Evolutionary conservation across 2,888 invertebrate genomes (phyloP), one percentile per base, ranked within the genome.

Genomic region (Diloba caeruleocephala): DNA sequence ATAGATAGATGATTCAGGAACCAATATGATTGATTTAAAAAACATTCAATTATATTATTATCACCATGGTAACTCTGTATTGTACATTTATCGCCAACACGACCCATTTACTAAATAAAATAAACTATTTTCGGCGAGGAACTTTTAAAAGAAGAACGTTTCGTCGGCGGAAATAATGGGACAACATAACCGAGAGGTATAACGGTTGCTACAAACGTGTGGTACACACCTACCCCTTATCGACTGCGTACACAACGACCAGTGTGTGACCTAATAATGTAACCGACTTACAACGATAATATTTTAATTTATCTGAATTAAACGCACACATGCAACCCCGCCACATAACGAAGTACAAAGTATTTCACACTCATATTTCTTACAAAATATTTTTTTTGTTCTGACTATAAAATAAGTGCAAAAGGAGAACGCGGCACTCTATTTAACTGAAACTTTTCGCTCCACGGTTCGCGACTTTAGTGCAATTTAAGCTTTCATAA

Each of bases 401-500:
- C 44, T 29, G 43, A 49, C 52, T 61, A 54, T 55, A 53, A 60
- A 64, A 69, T 53, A 61, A 59, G 49, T 54, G 57, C 46, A 77
- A 73, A 77, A 70, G 60, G 66, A 73, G 73, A 72, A 72, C 64
- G 62, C 52, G 58, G 72, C 65, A 68, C 74, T 74, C 64, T 65
- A 65, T 76, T 76, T 71, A 76, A 78, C 73, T 76, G 67, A 76
- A 83, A 87, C 79, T 86, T 86, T 85, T 78, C 75, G 68, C 83
- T 86, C 79, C 74, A 83, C 77, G 79, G 78, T 81, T 78, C 78
- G 68, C 78, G 74, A 79, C 78, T 84, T 79, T 71, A 71, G 69
- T 77, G 80, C 80, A 82, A 85, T 87, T 85, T 81, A 64, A 84
- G 76, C 77, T 84, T 82, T 80, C 79, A 81, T 85, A 83, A 83